Evolutionary conservation across 2,113 vertebrate genomes (phyloP).

Genomic region (Lepidothrix coronata): DNA sequence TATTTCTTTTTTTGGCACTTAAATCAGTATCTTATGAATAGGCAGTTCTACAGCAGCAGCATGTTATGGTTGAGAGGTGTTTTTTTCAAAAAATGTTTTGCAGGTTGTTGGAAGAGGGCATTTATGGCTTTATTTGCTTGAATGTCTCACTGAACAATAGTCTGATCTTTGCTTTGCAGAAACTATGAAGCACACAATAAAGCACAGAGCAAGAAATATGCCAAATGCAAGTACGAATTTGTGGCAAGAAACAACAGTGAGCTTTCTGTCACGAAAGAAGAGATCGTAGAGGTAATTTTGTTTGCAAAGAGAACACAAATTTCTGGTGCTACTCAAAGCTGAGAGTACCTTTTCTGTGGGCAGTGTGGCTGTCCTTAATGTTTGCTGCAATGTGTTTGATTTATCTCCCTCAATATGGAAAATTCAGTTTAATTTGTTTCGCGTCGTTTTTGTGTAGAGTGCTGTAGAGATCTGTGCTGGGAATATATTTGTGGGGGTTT

Average conservation of each 20-base stretch:
- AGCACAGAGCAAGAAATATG: constrained; percentile 80
- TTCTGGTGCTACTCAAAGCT: background rate
- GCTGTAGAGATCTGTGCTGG: background rate
- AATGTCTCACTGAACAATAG: background rate
- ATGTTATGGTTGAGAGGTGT: background rate
- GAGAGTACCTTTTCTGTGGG: background rate
- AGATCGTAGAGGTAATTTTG: constrained; percentile 87
- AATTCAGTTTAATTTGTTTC: background rate
- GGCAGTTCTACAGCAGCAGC: background rate
- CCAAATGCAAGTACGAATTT: constrained; percentile 95
- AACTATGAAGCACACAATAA: constrained; percentile 75
- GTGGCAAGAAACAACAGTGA: constrained; percentile 92
- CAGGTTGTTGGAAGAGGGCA: background rate
- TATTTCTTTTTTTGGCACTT: background rate
- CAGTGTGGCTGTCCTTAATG: background rate
- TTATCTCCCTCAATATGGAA: background rate
- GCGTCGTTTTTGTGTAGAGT: background rate
- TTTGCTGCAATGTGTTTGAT: background rate
- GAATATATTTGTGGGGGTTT: background rate
- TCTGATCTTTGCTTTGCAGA: constrained; percentile 68
- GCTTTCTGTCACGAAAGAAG: constrained; percentile 91
- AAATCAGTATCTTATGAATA: background rate
- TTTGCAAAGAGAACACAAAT: background rate
- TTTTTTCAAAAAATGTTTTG: background rate
- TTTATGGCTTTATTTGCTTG: background rate